Percentiles rank a stretch among this genome's conserved stretches.
phyloP scores from a whole-genome alignment of 2,888 invertebrate genomes.

The Limenitis camilla region DNA sequence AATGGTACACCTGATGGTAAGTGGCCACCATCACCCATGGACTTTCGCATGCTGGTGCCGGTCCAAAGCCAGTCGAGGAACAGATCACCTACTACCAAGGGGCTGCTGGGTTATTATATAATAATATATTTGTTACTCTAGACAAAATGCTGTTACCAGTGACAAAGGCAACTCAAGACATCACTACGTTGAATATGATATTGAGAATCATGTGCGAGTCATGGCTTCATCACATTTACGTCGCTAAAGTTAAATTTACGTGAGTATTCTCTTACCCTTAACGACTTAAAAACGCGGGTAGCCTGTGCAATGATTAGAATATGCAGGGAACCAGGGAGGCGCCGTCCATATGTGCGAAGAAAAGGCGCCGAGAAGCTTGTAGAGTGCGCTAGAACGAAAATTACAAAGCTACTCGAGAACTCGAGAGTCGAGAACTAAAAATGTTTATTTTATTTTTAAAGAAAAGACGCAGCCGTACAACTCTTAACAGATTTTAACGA shows the following conservation, averaged over 20 bases:
- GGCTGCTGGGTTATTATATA: no score
- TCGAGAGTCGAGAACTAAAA: not conserved
- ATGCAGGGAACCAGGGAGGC: no score
- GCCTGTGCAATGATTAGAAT: no score
- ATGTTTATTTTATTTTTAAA: slow-evolving; percentile 26
- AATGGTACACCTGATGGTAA: no score
- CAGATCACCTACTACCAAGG: no score
- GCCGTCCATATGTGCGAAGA: no score
- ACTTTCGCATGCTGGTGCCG: no score
- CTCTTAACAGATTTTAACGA: slow-evolving; percentile 87
- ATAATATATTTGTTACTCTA: slow-evolving; percentile 41
- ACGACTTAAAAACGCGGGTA: slow-evolving; percentile 75
- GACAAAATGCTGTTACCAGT: slow-evolving; percentile 86
- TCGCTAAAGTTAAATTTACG: slow-evolving; percentile 87
- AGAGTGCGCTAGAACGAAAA: no score
- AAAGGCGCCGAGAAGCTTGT: no score
- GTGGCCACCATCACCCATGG: no score
- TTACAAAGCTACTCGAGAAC: no score
- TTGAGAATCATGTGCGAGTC: slow-evolving; percentile 89
- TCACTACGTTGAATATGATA: slow-evolving; percentile 83
- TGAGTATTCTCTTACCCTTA: slow-evolving; percentile 31
- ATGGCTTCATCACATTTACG: slow-evolving; percentile 90
- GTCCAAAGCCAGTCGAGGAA: no score
- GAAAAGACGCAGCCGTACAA: slow-evolving; percentile 83
- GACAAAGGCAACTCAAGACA: slow-evolving; percentile 83